A percentile compares a stretch with the other conserved stretches of the same genome.
These are phyloP conservation scores for Idaea biselata DNA, from an alignment of 2,888 invertebrate genomes.

Conservation along the genomic window DNA sequence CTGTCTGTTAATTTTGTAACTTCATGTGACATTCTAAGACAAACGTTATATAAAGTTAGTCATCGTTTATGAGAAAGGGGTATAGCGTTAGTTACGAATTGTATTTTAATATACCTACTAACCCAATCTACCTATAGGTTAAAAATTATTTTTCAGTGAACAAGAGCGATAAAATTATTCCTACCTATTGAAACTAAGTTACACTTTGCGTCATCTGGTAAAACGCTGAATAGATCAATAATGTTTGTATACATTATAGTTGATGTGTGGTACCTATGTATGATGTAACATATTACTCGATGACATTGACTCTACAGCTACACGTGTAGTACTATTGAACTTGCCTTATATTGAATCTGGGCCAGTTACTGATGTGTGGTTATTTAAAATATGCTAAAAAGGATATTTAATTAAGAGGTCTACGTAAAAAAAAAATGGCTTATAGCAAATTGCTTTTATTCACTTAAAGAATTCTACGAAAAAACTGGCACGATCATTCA, in stretches of 20 bases:
- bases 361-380: background rate
- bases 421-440: too few relatives aligned
- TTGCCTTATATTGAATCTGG: background rate
- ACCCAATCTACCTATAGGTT: background rate
- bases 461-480: too few relatives aligned
- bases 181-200: background rate
- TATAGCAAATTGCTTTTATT: too few relatives aligned
- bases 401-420: too few relatives aligned
- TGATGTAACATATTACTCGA: background rate
- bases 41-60: too few relatives aligned
- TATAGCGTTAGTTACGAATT: too few relatives aligned
- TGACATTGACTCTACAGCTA: background rate
- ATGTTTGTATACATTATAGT: background rate
- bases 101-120: background rate
- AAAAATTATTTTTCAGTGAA: background rate
- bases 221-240: background rate
- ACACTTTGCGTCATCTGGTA: too few relatives aligned
- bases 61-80: too few relatives aligned
- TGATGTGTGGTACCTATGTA: background rate
- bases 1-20: too few relatives aligned
- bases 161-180: background rate
- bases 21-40: too few relatives aligned
- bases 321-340: background rate
- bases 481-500: too few relatives aligned
- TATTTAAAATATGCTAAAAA: too few relatives aligned